Percentiles rank a stretch among this genome's conserved stretches.
Conservation (phyloP, 1,140 invertebrate species). For the Neodiprion virginianus region DNA sequence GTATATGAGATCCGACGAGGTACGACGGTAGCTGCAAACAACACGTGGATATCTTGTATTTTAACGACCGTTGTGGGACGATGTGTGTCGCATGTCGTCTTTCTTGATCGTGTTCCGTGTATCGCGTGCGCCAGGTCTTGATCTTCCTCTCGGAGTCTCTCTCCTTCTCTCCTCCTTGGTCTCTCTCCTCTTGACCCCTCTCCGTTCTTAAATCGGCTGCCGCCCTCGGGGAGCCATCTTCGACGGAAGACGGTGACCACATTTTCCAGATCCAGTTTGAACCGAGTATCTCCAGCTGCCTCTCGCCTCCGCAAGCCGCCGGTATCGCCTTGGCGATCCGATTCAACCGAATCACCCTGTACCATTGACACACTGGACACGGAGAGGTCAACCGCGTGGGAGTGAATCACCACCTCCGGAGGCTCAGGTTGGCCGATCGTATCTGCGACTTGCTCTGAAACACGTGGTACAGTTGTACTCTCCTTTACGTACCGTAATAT, state of each 20-base stretch:
- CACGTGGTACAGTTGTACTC: constrained; percentile 6
- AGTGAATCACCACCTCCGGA: background rate
- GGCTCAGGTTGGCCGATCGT: background rate
- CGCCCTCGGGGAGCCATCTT: constrained; percentile 8
- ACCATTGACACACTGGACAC: background rate
- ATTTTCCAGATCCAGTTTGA: constrained; percentile 15
- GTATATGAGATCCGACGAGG: constrained; percentile 30
- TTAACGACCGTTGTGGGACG: constrained; percentile 24
- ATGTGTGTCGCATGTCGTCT: constrained; percentile 33
- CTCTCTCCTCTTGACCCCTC: background rate
- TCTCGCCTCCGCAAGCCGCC: too few species aligned
- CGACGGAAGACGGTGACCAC: constrained; percentile 28
- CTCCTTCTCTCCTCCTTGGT: background rate
- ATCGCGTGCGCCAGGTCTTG: constrained; percentile 21
- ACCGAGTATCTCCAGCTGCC: background rate
- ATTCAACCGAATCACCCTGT: background rate
- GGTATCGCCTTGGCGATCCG: too few species aligned
- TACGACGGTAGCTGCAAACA: constrained; percentile 25
- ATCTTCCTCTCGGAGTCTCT: constrained; percentile 18
- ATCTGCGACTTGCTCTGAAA: background rate
- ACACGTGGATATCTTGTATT: constrained; percentile 31
- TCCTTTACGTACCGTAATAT: background rate
- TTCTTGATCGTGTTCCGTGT: constrained; percentile 4
- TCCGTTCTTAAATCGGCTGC: background rate
- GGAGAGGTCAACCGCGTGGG: constrained; percentile 2